Evolutionary conservation across 2,888 invertebrate genomes (phyloP), one percentile per base, ranked within the genome.

Genomic region (Oligia fasciuncula): DNA sequence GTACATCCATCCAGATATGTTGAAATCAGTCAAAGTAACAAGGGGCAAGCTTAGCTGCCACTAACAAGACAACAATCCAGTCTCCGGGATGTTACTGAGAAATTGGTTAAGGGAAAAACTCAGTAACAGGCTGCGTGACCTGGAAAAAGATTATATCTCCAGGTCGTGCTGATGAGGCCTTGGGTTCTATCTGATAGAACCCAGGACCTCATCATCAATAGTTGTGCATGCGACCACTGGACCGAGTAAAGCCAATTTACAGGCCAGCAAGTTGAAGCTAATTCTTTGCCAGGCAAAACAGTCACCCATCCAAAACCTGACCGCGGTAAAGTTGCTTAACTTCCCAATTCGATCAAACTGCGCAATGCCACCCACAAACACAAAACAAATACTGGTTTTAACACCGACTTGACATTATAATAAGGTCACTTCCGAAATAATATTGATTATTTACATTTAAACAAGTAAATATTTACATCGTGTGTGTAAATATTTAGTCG

Each of bases 341-440:
- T 19, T 76, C 0, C 17, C 23, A 40, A 40, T 23, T n/a, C n/a
- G 0, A 51, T 51, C 14, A 79, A 29, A 11, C 19, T 17, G 5
- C 23, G 11, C 63, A 29, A 17, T 49, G 49, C 8, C 62, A 80
- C n/a, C 49, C 9, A 69, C 29, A 68, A 6, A 46, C 1, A 60
- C 35, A 40, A 66, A 81, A 40, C 14, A 43, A 69, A 60, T 29
- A 77, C 54, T 60, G 23, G 35, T n/a, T 57, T 60, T 54, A 40
- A 80, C 29, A 81, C 46, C 8, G 9, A 83, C 11, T 79, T 69
- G 73, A 62, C 63, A 70, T 13, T 4, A 13, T 14, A 81, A n/a
- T 72, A 60, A 81, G 76, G 67, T 76, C 51, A 83, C 76, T 83
- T 83, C 85, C 85, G 77, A 82, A 85, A 71, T 46, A 84, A 69